phyloP scores from a whole-genome alignment of 2,797 vertebrate genomes.

The Helarctos malayanus region DNA sequence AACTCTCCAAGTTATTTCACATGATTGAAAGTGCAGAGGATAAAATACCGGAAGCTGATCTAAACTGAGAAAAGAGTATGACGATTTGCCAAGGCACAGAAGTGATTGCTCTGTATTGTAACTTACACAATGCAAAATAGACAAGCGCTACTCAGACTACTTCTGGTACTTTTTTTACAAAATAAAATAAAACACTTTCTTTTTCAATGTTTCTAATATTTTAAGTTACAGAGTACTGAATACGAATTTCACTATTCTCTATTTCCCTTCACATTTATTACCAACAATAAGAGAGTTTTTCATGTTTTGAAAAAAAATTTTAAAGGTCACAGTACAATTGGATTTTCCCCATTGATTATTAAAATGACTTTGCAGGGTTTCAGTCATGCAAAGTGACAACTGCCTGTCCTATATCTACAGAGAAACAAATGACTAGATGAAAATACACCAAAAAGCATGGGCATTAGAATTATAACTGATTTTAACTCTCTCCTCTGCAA shows the following conservation, averaged over 20 bases:
- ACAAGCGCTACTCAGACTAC: neutral
- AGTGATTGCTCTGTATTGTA: neutral
- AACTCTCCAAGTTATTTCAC: neutral
- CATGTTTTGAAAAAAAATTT: conserved; percentile 31
- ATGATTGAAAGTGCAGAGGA: neutral
- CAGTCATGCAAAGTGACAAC: neutral
- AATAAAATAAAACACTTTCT: conserved; percentile 31
- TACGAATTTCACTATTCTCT: conserved; percentile 7
- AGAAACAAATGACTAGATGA: neutral
- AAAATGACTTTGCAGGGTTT: neutral
- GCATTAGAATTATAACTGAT: neutral
- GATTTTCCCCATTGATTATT: neutral
- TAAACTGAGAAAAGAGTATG: neutral
- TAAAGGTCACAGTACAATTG: neutral
- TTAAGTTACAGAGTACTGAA: neutral
- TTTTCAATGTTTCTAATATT: neutral
- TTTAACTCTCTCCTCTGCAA: neutral
- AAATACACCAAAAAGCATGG: neutral
- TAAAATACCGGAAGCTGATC: neutral
- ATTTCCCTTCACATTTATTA: neutral
- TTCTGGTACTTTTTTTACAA: neutral
- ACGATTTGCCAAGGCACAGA: neutral
- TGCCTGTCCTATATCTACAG: neutral
- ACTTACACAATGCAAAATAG: neutral
- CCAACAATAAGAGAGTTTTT: conserved; percentile 11